phyloP scores from a whole-genome alignment of 1,140 invertebrate genomes.

The Rhopalosiphum maidis region DNA sequence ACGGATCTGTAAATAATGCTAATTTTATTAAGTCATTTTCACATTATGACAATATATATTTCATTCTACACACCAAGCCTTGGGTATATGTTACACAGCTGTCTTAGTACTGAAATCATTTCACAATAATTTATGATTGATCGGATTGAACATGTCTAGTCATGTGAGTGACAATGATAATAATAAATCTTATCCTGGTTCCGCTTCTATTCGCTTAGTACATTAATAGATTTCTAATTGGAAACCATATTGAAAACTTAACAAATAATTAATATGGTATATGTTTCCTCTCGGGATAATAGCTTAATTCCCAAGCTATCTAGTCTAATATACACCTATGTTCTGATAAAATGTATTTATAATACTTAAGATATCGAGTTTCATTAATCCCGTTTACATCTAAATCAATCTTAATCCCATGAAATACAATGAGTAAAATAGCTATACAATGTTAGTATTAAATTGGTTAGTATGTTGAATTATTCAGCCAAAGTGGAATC shows the following conservation, averaged over 20 bases:
- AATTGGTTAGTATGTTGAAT: neutral
- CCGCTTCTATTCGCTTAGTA: neutral
- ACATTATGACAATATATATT: neutral
- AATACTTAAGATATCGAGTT: neutral
- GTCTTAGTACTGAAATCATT: neutral
- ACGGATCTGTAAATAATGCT: neutral
- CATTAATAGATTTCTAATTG: neutral
- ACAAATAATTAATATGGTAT: neutral
- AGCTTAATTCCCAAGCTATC: neutral
- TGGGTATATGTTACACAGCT: neutral
- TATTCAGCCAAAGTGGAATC: neutral
- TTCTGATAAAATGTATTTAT: neutral
- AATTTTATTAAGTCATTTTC: neutral
- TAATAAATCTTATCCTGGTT: neutral
- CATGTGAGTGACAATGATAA: neutral
- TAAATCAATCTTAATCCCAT: neutral
- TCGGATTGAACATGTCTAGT: neutral
- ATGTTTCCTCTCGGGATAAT: neutral
- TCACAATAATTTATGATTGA: neutral
- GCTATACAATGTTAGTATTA: no score
- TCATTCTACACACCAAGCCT: neutral
- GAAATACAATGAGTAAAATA: no score
- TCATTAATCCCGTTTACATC: neutral
- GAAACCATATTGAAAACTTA: neutral
- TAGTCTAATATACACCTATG: neutral